Percentiles rank a stretch among this genome's conserved stretches.
Conservation (phyloP, 2,888 invertebrate species). For the Cinara cedri region DNA sequence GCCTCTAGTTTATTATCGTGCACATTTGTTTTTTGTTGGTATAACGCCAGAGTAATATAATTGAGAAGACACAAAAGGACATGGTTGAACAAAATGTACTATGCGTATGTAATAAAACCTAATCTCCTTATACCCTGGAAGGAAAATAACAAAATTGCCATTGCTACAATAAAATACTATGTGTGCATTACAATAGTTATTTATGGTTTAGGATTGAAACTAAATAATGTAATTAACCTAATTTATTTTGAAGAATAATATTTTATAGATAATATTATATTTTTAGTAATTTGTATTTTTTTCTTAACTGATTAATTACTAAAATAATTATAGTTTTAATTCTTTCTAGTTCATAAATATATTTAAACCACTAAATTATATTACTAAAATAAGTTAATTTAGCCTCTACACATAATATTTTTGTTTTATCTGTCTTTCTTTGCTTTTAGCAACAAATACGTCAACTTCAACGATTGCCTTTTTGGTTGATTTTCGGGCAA, state of each 20-base stretch:
- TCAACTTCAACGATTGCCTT: no score
- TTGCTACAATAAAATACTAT: conserved; percentile 10
- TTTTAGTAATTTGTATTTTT: not conserved
- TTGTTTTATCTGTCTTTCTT: no score
- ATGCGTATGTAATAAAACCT: conserved; percentile 19
- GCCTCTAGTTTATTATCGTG: conserved; percentile 11
- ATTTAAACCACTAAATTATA: no score
- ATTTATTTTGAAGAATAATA: no score
- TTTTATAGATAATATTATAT: not conserved
- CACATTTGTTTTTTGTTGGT: conserved; percentile 29
- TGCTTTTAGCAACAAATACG: no score
- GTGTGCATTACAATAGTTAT: conserved; percentile 11
- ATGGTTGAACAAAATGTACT: conserved; percentile 17
- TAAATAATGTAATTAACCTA: conserved; percentile 22
- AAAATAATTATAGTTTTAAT: not conserved
- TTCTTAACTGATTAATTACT: no score
- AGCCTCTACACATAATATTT: not conserved
- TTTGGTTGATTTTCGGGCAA: no score
- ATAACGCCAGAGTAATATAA: conserved; percentile 28
- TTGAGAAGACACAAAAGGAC: conserved; percentile 5
- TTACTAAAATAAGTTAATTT: not conserved
- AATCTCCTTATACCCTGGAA: not conserved
- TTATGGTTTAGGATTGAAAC: not conserved
- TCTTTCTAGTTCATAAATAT: not conserved
- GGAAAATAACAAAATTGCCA: conserved; percentile 25